Evolutionary conservation across 2,113 vertebrate species (phyloP), one percentile per base, ranked within the genome.

Genomic region (Thamnaconus septentrionalis): DNA sequence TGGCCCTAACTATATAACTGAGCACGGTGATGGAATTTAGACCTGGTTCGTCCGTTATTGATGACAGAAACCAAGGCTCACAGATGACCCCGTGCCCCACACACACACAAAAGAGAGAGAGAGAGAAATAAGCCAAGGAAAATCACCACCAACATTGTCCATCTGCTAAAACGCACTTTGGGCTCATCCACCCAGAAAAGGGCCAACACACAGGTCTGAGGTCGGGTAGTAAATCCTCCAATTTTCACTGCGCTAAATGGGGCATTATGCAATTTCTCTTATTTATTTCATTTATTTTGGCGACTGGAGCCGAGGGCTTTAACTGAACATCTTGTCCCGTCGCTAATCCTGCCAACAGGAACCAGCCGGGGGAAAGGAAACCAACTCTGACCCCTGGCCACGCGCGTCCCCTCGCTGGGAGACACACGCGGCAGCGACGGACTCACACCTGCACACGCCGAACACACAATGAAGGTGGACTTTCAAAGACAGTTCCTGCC

Each of bases 251-350:
- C 77, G 77, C 82, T 91, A 88, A 90, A 91, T 88, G 68, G 72
- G 78, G 78, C 82, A 88, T 90, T 88, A 87, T 86, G 85, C 83
- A 83, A 81, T 74, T 79, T 31, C 18, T 31, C 2, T 31, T 31
- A 31, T 31, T 31, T 31, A 31, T 31, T 31, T 31, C 18, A 31
- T 31, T 31, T 31, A 31, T 31, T 74, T 85, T 89, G 89, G 83
- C 82, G 61, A 70, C 3, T 61, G 75, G 65, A 83, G 85, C 80
- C 65, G 73, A 66, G 71, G 80, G 80, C 66, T 86, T 88, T 90
- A 82, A 85, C 71, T 78, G 84, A 85, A 91, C 88, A 91, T 90
- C 81, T 90, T 90, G 89, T 89, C 82, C 83, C 64, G 81, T 73
- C 50, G 69, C 75, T 88, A 86, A 90, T 88, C 88, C 83, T 87